A percentile compares a stretch with the other conserved stretches of the same genome.
Evolutionary conservation across 2,113 vertebrate species (phyloP).

Genomic region (Atherinomorus stipes): DNA sequence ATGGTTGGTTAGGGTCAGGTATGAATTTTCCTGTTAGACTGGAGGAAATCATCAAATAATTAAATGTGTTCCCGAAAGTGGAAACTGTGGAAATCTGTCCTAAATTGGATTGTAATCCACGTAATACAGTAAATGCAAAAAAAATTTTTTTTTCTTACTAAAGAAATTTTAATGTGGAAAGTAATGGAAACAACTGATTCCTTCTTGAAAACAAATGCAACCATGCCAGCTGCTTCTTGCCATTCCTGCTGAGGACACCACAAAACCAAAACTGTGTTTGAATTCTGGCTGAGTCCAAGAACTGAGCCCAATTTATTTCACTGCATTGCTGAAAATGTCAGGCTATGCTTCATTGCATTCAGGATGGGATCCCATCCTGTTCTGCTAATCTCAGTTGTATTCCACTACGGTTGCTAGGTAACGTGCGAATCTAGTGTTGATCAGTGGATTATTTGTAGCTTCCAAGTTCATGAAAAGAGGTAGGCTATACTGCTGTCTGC

Average conservation of each 20-base stretch:
- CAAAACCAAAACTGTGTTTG: neutral
- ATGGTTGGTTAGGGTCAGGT: no score
- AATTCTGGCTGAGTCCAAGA: slow-evolving; percentile 7
- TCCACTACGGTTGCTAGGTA: slow-evolving; percentile 56
- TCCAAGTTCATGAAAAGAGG: slow-evolving; percentile 27
- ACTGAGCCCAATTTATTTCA: slow-evolving; percentile 19
- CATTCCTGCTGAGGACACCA: neutral
- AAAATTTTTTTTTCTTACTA: neutral
- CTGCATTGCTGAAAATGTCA: slow-evolving; percentile 25
- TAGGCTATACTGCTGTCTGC: neutral
- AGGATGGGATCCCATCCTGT: slow-evolving; percentile 22
- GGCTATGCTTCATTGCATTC: slow-evolving; percentile 26
- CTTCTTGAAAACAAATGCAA: slow-evolving; percentile 1
- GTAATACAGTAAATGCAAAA: neutral
- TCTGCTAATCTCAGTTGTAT: slow-evolving; percentile 30
- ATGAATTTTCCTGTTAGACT: no score
- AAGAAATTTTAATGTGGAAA: neutral
- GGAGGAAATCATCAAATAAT: no score
- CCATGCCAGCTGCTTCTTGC: neutral
- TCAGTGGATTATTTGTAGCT: slow-evolving; percentile 27
- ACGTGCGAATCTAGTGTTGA: slow-evolving; percentile 27
- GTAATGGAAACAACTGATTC: neutral
- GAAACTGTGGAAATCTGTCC: neutral
- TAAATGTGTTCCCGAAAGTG: no score
- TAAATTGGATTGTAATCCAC: neutral